phyloP scores from a whole-genome alignment of 1,140 invertebrate genomes.

The Drosophila baimaii region DNA sequence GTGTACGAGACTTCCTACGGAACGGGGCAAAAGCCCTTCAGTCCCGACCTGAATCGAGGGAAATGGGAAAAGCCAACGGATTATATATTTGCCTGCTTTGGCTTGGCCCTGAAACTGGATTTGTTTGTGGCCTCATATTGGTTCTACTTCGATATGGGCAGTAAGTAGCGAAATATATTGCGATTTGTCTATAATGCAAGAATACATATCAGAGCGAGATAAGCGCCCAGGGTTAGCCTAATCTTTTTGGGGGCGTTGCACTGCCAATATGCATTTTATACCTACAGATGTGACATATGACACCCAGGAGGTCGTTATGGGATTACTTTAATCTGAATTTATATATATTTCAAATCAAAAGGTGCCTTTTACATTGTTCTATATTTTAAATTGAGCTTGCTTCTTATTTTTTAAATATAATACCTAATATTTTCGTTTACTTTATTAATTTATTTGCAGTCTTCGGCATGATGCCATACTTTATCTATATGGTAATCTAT shows the following conservation, averaged over 20 bases:
- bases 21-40: constrained; percentile 67
- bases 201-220: constrained; percentile 3
- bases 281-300: constrained; percentile 5
- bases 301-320: neutral
- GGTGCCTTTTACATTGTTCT: neutral
- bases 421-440: neutral
- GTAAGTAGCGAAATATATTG: constrained; percentile 51
- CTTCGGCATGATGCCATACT: constrained; percentile 59
- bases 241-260: constrained; percentile 38
- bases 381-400: too few species aligned
- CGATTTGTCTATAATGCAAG: too few species aligned
- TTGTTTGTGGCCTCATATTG: constrained; percentile 59
- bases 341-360: neutral
- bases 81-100: constrained; percentile 68
- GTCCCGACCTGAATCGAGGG: constrained; percentile 68
- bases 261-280: neutral
- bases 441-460: constrained; percentile 35
- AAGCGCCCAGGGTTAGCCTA: constrained; percentile 17
- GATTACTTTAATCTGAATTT: neutral
- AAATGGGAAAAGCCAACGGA: constrained; percentile 74
- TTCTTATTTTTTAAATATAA: neutral
- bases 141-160: constrained; percentile 63
- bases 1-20: constrained; percentile 77
- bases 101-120: constrained; percentile 71
- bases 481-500: constrained; percentile 63